A percentile compares a stretch with the other conserved stretches of the same genome.
Conservation (phyloP, 2,888 invertebrate genomes). For the Cephus rjabovi region DNA sequence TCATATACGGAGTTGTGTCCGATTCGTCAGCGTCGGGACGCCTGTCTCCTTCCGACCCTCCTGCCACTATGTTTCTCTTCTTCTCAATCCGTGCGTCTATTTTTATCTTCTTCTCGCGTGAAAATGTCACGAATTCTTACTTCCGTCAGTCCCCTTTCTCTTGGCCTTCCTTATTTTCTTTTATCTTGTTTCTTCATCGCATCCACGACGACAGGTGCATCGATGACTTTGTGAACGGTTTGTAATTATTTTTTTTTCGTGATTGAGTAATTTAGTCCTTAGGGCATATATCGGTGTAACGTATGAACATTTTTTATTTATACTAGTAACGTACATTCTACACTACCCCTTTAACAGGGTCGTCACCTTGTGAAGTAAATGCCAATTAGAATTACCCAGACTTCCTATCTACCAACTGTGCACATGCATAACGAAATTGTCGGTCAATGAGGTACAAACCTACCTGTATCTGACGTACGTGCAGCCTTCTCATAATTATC, state of each 20-base stretch:
- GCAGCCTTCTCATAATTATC: not conserved
- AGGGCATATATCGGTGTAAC: not conserved
- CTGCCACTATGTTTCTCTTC: not conserved
- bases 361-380: not conserved
- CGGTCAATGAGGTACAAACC: not conserved
- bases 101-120: not conserved
- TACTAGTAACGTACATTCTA: not conserved
- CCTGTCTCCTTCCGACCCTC: not conserved
- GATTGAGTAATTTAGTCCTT: not conserved
- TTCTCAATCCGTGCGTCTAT: not conserved
- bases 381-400: not conserved
- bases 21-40: not conserved
- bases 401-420: not conserved
- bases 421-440: not conserved
- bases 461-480: not conserved
- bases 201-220: not conserved
- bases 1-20: not conserved
- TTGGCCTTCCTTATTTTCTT: not conserved
- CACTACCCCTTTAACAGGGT: not conserved
- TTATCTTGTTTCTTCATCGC: not conserved
- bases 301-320: not conserved
- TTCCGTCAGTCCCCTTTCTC: not conserved
- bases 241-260: not conserved
- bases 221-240: not conserved
- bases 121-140: not conserved